phyloP scores from a whole-genome alignment of 23 tunicate genomes.

The Trididemnum clinides region DNA sequence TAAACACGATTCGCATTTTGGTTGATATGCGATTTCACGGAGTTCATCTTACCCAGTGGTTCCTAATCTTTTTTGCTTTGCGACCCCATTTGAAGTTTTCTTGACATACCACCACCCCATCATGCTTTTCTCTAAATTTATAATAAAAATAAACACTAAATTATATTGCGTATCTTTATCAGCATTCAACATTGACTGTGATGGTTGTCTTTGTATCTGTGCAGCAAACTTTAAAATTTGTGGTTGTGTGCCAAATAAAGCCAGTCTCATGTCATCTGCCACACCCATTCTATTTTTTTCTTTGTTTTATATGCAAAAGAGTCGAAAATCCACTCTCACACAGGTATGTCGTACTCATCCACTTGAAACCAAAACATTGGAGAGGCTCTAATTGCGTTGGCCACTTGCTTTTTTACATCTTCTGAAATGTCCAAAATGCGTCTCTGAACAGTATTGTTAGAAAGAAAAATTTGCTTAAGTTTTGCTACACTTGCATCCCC shows the following conservation, averaged over 20 bases:
- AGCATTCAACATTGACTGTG: background rate
- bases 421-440: too few species aligned
- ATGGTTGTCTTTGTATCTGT: background rate
- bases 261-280: conserved; percentile 40
- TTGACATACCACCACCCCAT: background rate
- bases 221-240: too few species aligned
- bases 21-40: too few species aligned
- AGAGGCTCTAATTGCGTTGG: too few species aligned
- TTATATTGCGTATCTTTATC: background rate
- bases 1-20: too few species aligned
- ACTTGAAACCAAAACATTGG: background rate
- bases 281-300: conserved; percentile 14
- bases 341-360: background rate
- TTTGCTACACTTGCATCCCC: background rate
- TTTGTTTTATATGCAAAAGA: background rate
- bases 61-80: background rate
- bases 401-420: too few species aligned
- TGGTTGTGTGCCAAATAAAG: conserved; percentile 32
- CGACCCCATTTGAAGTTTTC: background rate
- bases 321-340: too few species aligned
- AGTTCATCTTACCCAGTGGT: too few species aligned
- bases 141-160: background rate
- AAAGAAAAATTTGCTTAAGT: background rate
- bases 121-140: background rate
- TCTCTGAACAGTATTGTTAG: background rate